Conservation (phyloP, 2,888 invertebrate genomes). For the Sceliomorpha sp. region DNA sequence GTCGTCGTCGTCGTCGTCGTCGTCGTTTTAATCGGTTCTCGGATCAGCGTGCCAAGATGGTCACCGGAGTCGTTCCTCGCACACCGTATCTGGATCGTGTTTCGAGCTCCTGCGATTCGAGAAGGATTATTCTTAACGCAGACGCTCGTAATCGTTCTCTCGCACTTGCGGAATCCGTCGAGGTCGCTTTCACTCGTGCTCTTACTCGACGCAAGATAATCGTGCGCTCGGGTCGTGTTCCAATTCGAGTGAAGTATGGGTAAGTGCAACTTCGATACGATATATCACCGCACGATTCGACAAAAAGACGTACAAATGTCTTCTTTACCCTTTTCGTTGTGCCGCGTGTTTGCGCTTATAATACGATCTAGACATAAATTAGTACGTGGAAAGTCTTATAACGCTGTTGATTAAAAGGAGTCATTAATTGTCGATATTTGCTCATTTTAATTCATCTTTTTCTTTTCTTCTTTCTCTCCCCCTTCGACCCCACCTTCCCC, state of each 20-base stretch:
- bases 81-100: conserved; percentile 50
- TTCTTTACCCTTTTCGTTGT: background rate
- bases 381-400: too few species aligned
- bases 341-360: too few species aligned
- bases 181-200: conserved; percentile 33
- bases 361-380: too few species aligned
- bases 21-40: conserved; percentile 32
- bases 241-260: conserved; percentile 18
- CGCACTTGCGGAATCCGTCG: conserved; percentile 52
- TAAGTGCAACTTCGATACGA: conserved; percentile 8
- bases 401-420: too few species aligned
- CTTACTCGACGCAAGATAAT: conserved; percentile 14
- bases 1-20: too few species aligned
- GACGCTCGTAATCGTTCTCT: conserved; percentile 59
- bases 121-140: conserved; percentile 47
- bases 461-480: too few species aligned
- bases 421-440: too few species aligned
- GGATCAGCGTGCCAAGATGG: conserved; percentile 40
- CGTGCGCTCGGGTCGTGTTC: conserved; percentile 19
- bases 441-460: too few species aligned
- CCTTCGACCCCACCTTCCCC: too few species aligned
- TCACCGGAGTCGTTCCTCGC: conserved; percentile 13
- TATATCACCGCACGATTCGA: conserved; percentile 9
- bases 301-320: conserved; percentile 2
- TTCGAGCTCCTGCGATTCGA: conserved; percentile 48